Percentiles rank a stretch among this genome's conserved stretches.
Evolutionary conservation across 2,113 vertebrate species (phyloP).

Genomic region (Mustelus asterias): DNA sequence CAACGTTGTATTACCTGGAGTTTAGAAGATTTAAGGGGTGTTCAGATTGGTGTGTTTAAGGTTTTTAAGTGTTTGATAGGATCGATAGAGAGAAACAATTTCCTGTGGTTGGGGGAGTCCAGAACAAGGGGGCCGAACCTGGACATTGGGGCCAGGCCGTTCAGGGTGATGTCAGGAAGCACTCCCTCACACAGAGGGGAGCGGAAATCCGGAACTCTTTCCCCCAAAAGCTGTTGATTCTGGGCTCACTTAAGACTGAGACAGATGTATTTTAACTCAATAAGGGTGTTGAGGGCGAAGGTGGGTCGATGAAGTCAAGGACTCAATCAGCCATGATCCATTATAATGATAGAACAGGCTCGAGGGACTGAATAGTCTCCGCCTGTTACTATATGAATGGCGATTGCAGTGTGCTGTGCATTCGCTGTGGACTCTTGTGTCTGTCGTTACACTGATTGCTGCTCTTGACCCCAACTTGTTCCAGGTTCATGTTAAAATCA

Average conservation of each 20-base stretch:
- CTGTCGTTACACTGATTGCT: not conserved
- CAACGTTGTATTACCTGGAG: no score
- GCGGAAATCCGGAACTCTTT: not conserved
- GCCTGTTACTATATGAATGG: not conserved
- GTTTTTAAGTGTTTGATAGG: not conserved
- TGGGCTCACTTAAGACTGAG: not conserved
- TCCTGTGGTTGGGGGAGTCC: not conserved
- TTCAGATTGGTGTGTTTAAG: no score
- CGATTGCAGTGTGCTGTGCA: no score
- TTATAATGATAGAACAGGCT: not conserved
- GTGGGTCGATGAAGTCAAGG: not conserved
- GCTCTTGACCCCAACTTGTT: not conserved
- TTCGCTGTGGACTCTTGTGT: no score
- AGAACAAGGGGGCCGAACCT: no score
- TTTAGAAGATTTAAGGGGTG: no score
- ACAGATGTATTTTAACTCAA: not conserved
- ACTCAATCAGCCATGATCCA: not conserved
- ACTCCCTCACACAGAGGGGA: not conserved
- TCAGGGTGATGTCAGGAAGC: not conserved
- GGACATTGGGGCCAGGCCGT: not conserved
- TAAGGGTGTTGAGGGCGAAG: not conserved
- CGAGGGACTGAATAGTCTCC: not conserved
- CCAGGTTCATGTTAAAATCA: slow-evolving; percentile 81
- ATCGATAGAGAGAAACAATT: not conserved
- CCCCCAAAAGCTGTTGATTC: not conserved